phyloP scores from a whole-genome alignment of 2,888 invertebrate species.

The Eremobia ochroleuca region DNA sequence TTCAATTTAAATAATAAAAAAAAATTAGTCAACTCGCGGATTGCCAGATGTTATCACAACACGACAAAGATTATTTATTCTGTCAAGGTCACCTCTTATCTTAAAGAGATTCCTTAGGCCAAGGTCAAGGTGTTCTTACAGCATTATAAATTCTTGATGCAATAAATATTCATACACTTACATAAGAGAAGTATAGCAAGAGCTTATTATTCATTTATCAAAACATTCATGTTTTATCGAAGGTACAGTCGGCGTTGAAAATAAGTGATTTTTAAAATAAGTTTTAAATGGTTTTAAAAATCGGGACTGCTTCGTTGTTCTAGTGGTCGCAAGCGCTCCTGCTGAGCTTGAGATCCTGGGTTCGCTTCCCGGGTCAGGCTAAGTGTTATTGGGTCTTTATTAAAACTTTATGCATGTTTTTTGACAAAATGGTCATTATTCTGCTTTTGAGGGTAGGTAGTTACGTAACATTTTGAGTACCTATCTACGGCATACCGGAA shows the following conservation, averaged over 20 bases:
- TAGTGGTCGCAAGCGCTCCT: not conserved
- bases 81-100: conserved; percentile 31
- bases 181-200: conserved; percentile 11
- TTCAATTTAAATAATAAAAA: too few relatives aligned
- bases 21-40: too few relatives aligned
- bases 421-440: too few relatives aligned
- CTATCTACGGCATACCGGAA: too few relatives aligned
- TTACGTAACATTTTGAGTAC: not conserved
- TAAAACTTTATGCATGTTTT: too few relatives aligned
- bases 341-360: too few relatives aligned
- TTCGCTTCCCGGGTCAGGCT: too few relatives aligned
- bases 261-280: not conserved
- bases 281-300: not conserved
- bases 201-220: conserved; percentile 19
- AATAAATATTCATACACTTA: conserved; percentile 39
- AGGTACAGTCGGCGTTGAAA: not conserved
- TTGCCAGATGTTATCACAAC: not conserved
- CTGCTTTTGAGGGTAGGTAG: not conserved
- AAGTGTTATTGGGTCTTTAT: too few relatives aligned
- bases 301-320: not conserved
- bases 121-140: conserved; percentile 36
- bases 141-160: conserved; percentile 27
- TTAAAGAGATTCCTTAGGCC: not conserved
- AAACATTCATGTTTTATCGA: conserved; percentile 1
- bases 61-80: not conserved